Evolutionary conservation across 2,888 invertebrate species (phyloP), one percentile per base, ranked within the genome.

Genomic region (Protonemura montana): DNA sequence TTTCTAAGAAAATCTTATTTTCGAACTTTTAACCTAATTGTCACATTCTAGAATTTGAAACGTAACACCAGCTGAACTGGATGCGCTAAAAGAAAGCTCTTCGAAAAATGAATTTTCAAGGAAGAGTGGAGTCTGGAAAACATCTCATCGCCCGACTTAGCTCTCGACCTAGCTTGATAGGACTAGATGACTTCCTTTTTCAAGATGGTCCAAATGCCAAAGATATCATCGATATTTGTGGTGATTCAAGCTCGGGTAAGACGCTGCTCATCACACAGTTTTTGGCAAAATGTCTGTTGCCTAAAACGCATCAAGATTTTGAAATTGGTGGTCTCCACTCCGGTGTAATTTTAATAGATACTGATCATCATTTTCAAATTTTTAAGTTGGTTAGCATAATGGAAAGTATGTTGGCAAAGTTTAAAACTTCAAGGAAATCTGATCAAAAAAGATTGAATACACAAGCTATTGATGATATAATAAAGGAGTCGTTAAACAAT

Each of bases 91-190:
- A 80, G 27, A 2, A 28, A 26, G 1, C 21, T 21, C 59, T 7
- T 59, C 59, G 21, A 13, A 59, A 59, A 0, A 86, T 86, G 86
- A 83, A 82, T 30, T 82, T 30, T 28, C 59, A 82, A 80, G 76
- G 82, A 30, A 42, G 77, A 86, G 87, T 87, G 29, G 94, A 94
- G 91, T 93, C 94, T 25, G 94, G 94, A 76, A 89, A 93, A n/a
- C 94, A 94, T 89, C 90, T 94, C 86, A 89, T 94, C 27, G 91
- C 93, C 80, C 92, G 94, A 89, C 89, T 94, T 42, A 91, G 90
- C 26, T 91, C 91, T 87, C 92, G 92, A 88, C 90, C 92, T 0
- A 90, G 90, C 25, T 88, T 94, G 16, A 89, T 90, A 87, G 91
- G 91, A 30, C 91, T 94, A 89, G 93, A 94, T 82, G 90, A 92